Percentiles rank a stretch among this genome's conserved stretches.
These are phyloP conservation scores for Platygyra sinensis DNA, from an alignment of 64 coral and sea anemone genomes.

Conservation along the genomic window DNA sequence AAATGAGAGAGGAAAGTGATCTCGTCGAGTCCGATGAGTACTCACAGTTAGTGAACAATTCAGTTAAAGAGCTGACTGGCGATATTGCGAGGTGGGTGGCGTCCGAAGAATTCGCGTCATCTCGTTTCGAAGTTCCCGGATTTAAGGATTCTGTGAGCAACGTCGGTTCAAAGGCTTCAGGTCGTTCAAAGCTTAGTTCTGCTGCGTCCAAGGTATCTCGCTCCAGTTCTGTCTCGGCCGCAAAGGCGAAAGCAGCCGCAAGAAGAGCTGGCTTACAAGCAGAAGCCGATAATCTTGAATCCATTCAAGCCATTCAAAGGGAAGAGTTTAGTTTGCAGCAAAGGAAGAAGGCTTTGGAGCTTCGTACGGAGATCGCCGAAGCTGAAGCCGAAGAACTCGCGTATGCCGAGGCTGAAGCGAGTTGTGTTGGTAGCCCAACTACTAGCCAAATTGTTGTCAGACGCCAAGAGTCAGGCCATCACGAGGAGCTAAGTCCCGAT, in stretches of 20 bases:
- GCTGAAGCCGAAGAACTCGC: too few relatives aligned
- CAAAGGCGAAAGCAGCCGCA: background rate
- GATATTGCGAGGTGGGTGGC: background rate
- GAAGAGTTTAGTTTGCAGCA: background rate
- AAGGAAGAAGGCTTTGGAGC: background rate
- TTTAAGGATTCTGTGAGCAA: constrained; percentile 24
- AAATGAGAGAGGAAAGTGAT: constrained; percentile 12
- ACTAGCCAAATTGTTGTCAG: too few relatives aligned
- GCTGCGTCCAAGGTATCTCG: background rate
- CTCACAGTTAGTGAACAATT: background rate
- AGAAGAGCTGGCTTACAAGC: background rate
- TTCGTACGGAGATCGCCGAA: background rate
- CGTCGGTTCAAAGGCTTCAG: background rate
- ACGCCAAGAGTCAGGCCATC: background rate
- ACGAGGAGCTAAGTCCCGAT: too few relatives aligned
- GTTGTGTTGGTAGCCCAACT: background rate
- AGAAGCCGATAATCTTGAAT: background rate
- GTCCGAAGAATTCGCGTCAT: background rate
- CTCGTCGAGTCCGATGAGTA: constrained; percentile 33
- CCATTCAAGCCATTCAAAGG: background rate
- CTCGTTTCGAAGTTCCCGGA: background rate
- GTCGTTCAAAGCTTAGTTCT: background rate
- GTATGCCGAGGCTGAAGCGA: background rate
- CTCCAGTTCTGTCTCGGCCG: background rate
- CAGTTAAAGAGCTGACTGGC: background rate